phyloP scores from a whole-genome alignment of 2,888 invertebrate species.

The Habroteleia sp. region DNA sequence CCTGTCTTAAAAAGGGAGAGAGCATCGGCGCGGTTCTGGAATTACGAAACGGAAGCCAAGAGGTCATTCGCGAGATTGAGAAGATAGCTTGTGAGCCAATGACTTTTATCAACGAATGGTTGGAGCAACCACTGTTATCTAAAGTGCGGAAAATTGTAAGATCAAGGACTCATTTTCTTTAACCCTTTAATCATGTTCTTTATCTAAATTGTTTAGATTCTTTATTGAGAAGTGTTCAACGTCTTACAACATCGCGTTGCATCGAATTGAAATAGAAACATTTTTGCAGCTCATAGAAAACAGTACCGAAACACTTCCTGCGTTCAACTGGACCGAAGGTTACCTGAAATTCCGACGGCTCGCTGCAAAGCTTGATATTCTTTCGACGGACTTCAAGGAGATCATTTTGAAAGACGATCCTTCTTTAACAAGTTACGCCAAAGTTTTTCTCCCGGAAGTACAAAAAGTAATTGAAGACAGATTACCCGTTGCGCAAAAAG shows the following conservation, averaged over 20 bases:
- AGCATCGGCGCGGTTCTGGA: constrained; percentile 80
- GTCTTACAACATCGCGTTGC: no score
- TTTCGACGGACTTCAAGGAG: constrained; percentile 64
- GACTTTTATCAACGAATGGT: constrained; percentile 82
- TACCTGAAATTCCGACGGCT: constrained; percentile 72
- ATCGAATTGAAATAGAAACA: constrained; percentile 12
- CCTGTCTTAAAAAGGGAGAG: constrained; percentile 79
- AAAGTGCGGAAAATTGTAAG: constrained; percentile 69
- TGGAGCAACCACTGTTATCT: constrained; percentile 69
- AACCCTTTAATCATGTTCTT: constrained; percentile 10
- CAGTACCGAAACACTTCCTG: constrained; percentile 53
- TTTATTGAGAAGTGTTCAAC: background rate
- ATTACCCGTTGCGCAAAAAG: constrained; percentile 64
- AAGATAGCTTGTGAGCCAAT: constrained; percentile 81
- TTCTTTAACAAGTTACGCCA: constrained; percentile 63
- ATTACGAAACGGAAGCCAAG: constrained; percentile 72
- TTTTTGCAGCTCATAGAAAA: constrained; percentile 67
- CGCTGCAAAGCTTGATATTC: constrained; percentile 67
- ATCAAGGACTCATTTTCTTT: background rate
- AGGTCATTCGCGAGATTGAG: constrained; percentile 81
- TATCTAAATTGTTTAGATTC: constrained; percentile 6
- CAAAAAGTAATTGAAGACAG: constrained; percentile 66
- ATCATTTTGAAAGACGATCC: constrained; percentile 67
- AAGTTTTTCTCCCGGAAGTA: constrained; percentile 65
- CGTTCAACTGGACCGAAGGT: constrained; percentile 76